Evolutionary conservation across 2,797 vertebrate species (phyloP), one percentile per base, ranked within the genome.

Genomic region (Gymnothorax reevesii): DNA sequence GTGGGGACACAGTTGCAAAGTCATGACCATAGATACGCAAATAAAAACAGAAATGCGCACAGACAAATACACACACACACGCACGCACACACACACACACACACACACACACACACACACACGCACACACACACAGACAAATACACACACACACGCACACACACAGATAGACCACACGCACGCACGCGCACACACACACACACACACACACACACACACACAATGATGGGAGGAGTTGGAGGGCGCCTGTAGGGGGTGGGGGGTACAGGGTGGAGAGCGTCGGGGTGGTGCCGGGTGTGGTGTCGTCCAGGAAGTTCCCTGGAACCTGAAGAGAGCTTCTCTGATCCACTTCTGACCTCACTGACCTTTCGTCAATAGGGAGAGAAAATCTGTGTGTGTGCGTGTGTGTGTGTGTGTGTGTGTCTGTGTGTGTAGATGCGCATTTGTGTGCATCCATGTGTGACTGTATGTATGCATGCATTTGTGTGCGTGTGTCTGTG

Each of bases 231-330:
- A 91, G 90, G 90, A 87, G 82, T 87, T 86, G 84, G 85, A 88
- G 87, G 85, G 57, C 88, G 83, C 87, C 92, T 90, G 92, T 90
- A 93, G 93, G 92, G 93, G 92, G 92, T 92, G 91, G 54, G 92
- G 86, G 92, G 90, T 89, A 87, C 91, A 90, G 90, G 86, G 87
- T 90, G 57, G 83, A 64, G 64, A 69, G 62, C 54, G 80, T n/a
- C 88, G 69, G 62, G 88, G 84, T 82, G 10, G 60, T 84, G 69
- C 60, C 88, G 91, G 91, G 91, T 90, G 92, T 91, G 91, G 91
- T 80, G 87, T 87, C 88, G 91, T 91, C 92, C 83, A 49, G 88
- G 87, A 88, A 54, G 87, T 88, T 93, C 87, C 89, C 92, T 89
- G 64, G 27, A 71, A 82, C n/a, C 25, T 15, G 42, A 80, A 10